Evolutionary conservation across 2,888 invertebrate species (phyloP), one percentile per base, ranked within the genome.

Genomic region (Volucella inanis): DNA sequence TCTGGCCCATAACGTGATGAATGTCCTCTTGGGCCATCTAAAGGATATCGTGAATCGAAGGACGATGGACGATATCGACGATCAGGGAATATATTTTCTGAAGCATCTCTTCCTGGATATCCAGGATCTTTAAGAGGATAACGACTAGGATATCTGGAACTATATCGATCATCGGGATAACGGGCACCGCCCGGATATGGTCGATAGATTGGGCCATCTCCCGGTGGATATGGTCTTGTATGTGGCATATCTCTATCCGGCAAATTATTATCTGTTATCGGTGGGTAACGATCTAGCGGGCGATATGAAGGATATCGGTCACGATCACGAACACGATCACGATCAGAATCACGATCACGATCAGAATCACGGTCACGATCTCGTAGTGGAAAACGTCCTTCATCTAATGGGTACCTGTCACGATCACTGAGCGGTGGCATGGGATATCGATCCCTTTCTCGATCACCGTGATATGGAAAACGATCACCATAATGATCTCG

Each of bases 41-140:
- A 71, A 6, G 94, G 93, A 89, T 93, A 92, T 74, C 93, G 89
- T 9, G 91, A 90, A 57, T 91, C 90, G 87, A 90, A 89, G 0
- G 91, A 91, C 0, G 91, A 91, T 9, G 91, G 92, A 8, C 92
- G 92, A 76, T 92, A 92, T 8, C 92, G 90, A 81, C 91, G 88
- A 74, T 92, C 92, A 2, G 93, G 93, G 87, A 93, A 93, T 64
- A 92, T 90, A 68, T 91, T 92, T 10, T 91, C 91, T 1, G 90
- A 90, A 1, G 89, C 90, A 89, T 91, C 91, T 2, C 91, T 88
- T 0, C 91, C 91, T 0, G 91, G 90, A 47, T 91, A 91, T 4
- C 91, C 90, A 3, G 89, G 89, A 77, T 91, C 90, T 8, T 90
- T 89, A 1, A 90, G 88, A 2, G 91, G 90, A 87, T 90, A 92